These are phyloP conservation scores for Hyposoter didymator DNA, from an alignment of 2,888 invertebrate genomes.

Conservation along the genomic window DNA sequence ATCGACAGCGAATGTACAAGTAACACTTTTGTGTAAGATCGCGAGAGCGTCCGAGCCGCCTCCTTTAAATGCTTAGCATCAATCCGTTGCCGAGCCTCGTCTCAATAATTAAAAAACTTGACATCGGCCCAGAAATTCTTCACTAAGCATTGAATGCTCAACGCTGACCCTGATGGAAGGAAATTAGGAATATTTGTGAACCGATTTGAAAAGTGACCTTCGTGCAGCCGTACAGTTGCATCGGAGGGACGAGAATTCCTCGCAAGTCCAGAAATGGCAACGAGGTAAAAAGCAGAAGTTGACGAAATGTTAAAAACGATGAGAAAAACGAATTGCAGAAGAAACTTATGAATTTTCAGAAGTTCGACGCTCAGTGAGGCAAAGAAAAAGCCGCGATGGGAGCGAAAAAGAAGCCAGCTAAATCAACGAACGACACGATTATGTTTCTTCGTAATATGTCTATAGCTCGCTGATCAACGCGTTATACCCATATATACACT, in stretches of 20 bases:
- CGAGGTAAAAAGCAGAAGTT: conserved; percentile 44
- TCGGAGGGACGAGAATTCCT: conserved; percentile 1
- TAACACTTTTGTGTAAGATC: no score
- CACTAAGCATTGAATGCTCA: background rate
- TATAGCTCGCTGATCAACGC: conserved; percentile 8
- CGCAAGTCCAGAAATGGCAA: conserved; percentile 43
- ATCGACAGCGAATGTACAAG: no score
- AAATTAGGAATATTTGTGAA: background rate
- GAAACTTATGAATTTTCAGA: conserved; percentile 65
- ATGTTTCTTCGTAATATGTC: conserved; percentile 20
- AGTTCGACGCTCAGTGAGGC: conserved; percentile 37
- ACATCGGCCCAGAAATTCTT: background rate
- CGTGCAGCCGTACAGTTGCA: background rate
- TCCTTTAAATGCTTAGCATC: no score
- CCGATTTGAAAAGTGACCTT: conserved; percentile 23
- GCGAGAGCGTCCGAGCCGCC: no score
- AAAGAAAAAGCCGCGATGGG: background rate
- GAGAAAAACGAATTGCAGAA: conserved; percentile 47
- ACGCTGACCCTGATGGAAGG: background rate
- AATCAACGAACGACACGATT: background rate
- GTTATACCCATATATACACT: conserved; percentile 29
- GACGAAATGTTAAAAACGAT: conserved; percentile 35
- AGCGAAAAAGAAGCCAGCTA: background rate
- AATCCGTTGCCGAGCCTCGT: no score
- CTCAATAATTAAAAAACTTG: no score